Conservation (phyloP, 2,113 vertebrate genomes). For the Ophthalmolycus amberensis region DNA sequence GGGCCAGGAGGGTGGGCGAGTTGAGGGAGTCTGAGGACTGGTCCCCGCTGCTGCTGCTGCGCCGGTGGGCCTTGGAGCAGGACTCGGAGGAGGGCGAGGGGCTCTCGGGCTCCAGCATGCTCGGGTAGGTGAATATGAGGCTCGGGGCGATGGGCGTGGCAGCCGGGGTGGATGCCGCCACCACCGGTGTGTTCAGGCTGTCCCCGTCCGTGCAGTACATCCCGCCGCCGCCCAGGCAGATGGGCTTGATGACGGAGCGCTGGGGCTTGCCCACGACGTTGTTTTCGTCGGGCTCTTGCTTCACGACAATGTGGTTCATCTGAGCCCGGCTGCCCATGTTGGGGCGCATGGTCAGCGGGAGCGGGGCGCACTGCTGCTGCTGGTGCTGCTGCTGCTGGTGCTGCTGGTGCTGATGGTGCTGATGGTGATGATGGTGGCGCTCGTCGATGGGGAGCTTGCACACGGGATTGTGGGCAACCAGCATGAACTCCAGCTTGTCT, state of each 20-base stretch:
- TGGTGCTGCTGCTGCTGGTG: conserved; percentile 59
- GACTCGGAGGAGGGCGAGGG: conserved; percentile 96
- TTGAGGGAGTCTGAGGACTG: conserved; percentile 99
- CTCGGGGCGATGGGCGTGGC: conserved; percentile 92
- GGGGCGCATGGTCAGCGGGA: conserved; percentile 86
- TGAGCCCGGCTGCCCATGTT: conserved; percentile 61
- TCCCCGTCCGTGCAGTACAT: conserved; percentile 92
- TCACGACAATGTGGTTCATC: conserved; percentile 89
- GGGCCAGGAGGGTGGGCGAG: conserved; percentile 96
- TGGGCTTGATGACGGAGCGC: conserved; percentile 98
- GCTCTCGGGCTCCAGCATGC: conserved; percentile 95
- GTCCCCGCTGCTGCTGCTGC: conserved; percentile 99
- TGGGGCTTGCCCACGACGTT: conserved; percentile 86
- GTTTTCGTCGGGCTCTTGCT: conserved; percentile 92
- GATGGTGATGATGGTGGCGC: conserved; percentile 71
- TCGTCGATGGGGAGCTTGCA: conserved; percentile 95
- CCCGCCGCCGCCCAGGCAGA: conserved; percentile 90
- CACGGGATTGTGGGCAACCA: conserved; percentile 95
- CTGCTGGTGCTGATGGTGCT: conserved; percentile 75
- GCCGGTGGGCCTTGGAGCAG: conserved; percentile 98
- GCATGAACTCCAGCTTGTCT: conserved; percentile 98
- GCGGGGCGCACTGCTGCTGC: conserved; percentile 80
- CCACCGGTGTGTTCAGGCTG: conserved; percentile 97
- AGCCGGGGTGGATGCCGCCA: conserved; percentile 95
- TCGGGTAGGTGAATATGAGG: conserved; percentile 99